Conservation (phyloP, 2,797 vertebrate genomes). For the Cirrhinus mrigala region DNA sequence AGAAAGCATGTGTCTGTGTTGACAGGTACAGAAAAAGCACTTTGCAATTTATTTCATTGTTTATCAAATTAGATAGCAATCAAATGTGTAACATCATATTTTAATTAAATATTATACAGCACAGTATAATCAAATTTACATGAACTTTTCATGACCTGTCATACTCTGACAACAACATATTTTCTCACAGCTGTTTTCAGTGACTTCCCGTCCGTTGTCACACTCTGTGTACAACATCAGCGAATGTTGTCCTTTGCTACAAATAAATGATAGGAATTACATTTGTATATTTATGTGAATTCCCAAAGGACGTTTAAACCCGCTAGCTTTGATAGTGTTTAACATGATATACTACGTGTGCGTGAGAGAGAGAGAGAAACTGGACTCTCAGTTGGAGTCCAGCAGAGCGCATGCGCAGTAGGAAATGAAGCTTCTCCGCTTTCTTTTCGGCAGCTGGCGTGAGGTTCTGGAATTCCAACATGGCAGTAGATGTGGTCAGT, state of each 20-base stretch:
- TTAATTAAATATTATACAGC: background rate
- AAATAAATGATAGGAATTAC: background rate
- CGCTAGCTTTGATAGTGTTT: constrained; percentile 3
- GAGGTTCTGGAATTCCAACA: constrained; percentile 97
- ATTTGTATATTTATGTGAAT: constrained; percentile 15
- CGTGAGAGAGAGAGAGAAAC: constrained; percentile 14
- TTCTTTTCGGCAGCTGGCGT: constrained; percentile 95
- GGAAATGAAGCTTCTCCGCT: constrained; percentile 79
- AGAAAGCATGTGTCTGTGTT: background rate
- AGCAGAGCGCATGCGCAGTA: constrained; percentile 88
- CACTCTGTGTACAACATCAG: background rate
- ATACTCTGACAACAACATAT: background rate
- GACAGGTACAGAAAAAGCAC: no score
- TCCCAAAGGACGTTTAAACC: constrained; percentile 12
- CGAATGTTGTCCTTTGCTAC: background rate
- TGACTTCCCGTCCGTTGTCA: background rate
- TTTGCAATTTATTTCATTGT: background rate
- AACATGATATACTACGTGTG: background rate
- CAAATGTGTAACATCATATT: background rate
- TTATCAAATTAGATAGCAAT: background rate
- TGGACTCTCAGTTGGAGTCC: constrained; percentile 27
- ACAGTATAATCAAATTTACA: background rate
- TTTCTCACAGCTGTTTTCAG: constrained; percentile 22
- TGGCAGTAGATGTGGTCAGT: constrained; percentile 87
- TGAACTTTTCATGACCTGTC: background rate